Base-by-base conservation (phyloP, 2,888 invertebrate genomes). In the Drosophila leonis region DNA sequence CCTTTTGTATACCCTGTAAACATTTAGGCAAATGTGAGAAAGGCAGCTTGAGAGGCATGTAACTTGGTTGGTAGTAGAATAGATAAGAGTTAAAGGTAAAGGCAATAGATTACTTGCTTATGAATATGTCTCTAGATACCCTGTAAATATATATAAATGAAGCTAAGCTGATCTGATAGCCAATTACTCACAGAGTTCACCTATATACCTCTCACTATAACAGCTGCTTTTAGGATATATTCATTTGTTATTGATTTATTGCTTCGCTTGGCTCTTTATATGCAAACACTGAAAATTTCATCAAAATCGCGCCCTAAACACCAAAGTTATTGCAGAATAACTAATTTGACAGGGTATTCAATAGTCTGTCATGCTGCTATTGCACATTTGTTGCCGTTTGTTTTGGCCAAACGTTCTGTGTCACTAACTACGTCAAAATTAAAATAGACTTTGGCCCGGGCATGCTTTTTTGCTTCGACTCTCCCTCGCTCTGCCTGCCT, bases 361-460 rank as follows among this genome's bases (percentile, higher is more conserved):
- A 10, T 4, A 37, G 48, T 48, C 59, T 13, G n/a, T 7, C 49
- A 18, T 2, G 1, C 1, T 51, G 12, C 15, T 44, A 18, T 37
- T 20, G 42, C n/a, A n/a, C 27, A 31, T 5, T n/a, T 42, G 42
- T 60, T 54, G 61, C 51, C 65, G 18, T 57, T 61, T 72, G 69
- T 79, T 79, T 79, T 75, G 72, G 69, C 71, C 78, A 68, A 73
- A 65, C 80, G 77, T 80, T 78, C 78, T 81, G 72, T 81, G 81
- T 79, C 82, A 80, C 83, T 77, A 80, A 80, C 78, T 76, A 84
- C 84, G 80, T 80, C 86, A 83, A 82, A 83, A 86, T 84, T 77
- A 74, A 85, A 84, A 86, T 83, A 83, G 86, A 86, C 87, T 83
- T 71, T 81, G 77, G 61, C 76, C 72, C 60, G 51, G 64, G 56